Evolutionary conservation across 2,888 invertebrate genomes (phyloP).

Genomic region (Cephalotes varians): DNA sequence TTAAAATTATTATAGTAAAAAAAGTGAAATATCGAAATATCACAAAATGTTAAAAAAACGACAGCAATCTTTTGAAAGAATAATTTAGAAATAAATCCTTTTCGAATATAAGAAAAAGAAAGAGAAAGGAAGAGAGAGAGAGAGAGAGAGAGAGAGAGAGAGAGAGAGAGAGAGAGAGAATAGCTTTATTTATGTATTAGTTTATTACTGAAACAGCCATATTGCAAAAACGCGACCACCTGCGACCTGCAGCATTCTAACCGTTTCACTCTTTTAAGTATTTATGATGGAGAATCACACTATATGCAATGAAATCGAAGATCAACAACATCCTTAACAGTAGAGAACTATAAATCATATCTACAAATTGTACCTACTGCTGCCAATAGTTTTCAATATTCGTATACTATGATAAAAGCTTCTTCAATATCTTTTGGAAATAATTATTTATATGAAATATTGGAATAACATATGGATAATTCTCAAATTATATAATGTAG

Average conservation of each 20-base stretch:
- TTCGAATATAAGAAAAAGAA: background rate
- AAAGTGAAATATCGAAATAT: background rate
- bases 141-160: slow-evolving; percentile 14
- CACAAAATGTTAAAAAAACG: background rate
- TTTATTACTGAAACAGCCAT: slow-evolving; percentile 80
- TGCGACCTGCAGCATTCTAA: slow-evolving; percentile 67
- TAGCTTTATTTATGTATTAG: slow-evolving; percentile 82
- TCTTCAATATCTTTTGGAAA: background rate
- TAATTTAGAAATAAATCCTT: background rate
- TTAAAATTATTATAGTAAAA: background rate
- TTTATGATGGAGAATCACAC: slow-evolving; percentile 73
- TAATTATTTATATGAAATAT: background rate
- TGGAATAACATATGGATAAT: background rate
- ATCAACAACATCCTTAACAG: slow-evolving; percentile 18
- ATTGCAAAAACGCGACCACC: slow-evolving; percentile 76
- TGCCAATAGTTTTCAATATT: background rate
- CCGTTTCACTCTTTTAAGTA: slow-evolving; percentile 74
- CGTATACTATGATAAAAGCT: background rate
- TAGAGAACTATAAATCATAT: background rate
- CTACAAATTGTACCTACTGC: background rate
- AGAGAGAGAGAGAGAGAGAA: no score
- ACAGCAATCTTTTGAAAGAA: background rate
- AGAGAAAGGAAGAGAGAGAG: background rate
- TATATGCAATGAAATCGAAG: slow-evolving; percentile 26
- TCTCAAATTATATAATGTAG: background rate